Base-by-base conservation (phyloP, 1,140 invertebrate species). In the Drosophila sechellia region DNA sequence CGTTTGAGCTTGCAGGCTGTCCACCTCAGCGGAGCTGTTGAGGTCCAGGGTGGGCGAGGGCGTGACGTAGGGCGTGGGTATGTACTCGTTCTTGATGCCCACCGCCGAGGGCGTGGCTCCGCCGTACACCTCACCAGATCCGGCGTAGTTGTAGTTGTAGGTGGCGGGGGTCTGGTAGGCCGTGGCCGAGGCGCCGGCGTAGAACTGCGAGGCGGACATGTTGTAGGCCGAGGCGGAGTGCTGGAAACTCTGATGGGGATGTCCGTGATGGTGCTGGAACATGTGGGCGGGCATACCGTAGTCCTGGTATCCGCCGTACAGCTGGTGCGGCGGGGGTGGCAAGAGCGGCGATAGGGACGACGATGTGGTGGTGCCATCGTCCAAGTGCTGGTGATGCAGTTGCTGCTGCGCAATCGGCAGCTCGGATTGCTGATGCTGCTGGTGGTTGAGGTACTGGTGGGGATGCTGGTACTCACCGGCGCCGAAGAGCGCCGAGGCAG, bases 51-150 rank as follows among this genome's bases (percentile, higher is more conserved):
- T 92, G 35, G 90, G 90, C 35, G 90, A 92, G 3, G 90, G 90
- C 27, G 90, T 92, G 17, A 92, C 90, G 58, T 91, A 92, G 5
- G 90, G 90, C 40, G 90, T 90, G 52, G 90, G 90, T 46, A 90
- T 84, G 49, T 91, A 91, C 35, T 91, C 90, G 59, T 73, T 90
- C 31, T 90, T 91, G 8, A 85, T 77, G 55, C 48, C 17, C 20
- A 65, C 56, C 6, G 64, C 11, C 13, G 61, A 54, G 12, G 86
- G 25, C 17, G 64, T 52, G 40, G 49, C 55, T 45, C 65, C 65
- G 42, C 39, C 54, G 40, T 90, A 89, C 2, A 63, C 59, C 25
- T 84, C 85, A 0, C 40, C 49, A 4, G 69, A 13, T 42, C 60
- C 61, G 5, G 53, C 45, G 31, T 89, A 84, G 34, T 77, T 84